Conservation (phyloP, 2,797 vertebrate species). For the Lutjanus argentimaculatus region DNA sequence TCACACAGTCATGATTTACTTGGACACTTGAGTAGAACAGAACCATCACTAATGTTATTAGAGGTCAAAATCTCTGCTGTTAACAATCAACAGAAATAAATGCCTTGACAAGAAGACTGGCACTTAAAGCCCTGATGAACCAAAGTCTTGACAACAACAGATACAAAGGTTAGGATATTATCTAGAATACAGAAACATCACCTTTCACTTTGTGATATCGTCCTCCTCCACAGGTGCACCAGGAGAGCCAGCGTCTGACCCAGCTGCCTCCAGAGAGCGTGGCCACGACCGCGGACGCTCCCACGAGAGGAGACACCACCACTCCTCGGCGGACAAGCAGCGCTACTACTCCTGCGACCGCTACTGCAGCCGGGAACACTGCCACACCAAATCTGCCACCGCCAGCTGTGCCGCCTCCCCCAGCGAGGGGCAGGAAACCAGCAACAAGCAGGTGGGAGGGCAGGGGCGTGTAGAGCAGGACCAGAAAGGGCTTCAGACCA, state of each 20-base stretch:
- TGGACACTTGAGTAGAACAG: too few relatives aligned
- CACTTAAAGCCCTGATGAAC: background rate
- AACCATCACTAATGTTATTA: too few relatives aligned
- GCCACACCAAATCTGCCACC: conserved; percentile 88
- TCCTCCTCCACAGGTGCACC: conserved; percentile 45
- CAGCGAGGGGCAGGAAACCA: conserved; percentile 86
- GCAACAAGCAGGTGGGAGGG: conserved; percentile 92
- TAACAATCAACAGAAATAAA: background rate
- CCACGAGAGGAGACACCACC: conserved; percentile 94
- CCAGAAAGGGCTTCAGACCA: background rate
- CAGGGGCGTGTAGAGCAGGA: background rate
- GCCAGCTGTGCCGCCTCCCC: conserved; percentile 92
- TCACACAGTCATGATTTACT: too few relatives aligned
- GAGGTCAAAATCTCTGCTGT: too few relatives aligned
- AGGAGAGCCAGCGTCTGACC: conserved; percentile 71
- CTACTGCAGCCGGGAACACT: conserved; percentile 93
- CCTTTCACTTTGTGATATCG: background rate
- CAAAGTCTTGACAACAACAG: background rate
- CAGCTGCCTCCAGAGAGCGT: conserved; percentile 80
- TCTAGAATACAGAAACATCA: background rate
- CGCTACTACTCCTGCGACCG: conserved; percentile 97
- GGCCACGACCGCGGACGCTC: conserved; percentile 92
- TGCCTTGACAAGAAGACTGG: background rate
- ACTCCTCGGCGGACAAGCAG: conserved; percentile 93
- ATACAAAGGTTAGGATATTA: background rate